A percentile compares a stretch with the other conserved stretches of the same genome.
Evolutionary conservation across 2,888 invertebrate species (phyloP).

Genomic region (Cryptocephalus primarius): DNA sequence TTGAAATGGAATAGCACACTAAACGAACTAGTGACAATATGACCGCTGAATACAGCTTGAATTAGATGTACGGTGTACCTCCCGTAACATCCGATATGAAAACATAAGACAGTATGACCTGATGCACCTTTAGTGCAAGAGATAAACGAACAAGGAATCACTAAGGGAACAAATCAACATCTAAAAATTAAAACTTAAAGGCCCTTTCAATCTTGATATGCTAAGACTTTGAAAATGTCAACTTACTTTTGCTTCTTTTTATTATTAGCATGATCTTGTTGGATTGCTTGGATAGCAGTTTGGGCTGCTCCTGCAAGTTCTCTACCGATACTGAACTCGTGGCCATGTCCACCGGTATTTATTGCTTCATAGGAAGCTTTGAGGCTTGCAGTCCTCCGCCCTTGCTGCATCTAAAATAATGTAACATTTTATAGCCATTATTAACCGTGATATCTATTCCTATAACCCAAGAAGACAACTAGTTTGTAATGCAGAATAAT

Average conservation of each 20-base stretch:
- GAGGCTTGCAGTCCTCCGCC: constrained; percentile 82
- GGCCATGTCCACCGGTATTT: constrained; percentile 49
- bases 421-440: neutral
- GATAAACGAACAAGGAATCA: neutral
- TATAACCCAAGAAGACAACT: no score
- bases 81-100: no score
- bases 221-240: neutral
- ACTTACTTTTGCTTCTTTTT: constrained; percentile 53
- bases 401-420: constrained; percentile 71
- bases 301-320: constrained; percentile 64
- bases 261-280: constrained; percentile 44
- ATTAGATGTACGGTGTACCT: no score
- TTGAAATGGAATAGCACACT: neutral
- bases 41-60: no score
- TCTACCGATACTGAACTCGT: constrained; percentile 58
- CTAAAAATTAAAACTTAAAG: neutral
- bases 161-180: neutral
- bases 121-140: neutral
- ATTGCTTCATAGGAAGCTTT: constrained; percentile 94
- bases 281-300: constrained; percentile 59
- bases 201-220: no score
- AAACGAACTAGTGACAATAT: no score
- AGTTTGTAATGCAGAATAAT: no score
- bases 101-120: no score
- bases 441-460: no score